phyloP scores from a whole-genome alignment of 2,113 vertebrate genomes.

The Synodontis membranacea region DNA sequence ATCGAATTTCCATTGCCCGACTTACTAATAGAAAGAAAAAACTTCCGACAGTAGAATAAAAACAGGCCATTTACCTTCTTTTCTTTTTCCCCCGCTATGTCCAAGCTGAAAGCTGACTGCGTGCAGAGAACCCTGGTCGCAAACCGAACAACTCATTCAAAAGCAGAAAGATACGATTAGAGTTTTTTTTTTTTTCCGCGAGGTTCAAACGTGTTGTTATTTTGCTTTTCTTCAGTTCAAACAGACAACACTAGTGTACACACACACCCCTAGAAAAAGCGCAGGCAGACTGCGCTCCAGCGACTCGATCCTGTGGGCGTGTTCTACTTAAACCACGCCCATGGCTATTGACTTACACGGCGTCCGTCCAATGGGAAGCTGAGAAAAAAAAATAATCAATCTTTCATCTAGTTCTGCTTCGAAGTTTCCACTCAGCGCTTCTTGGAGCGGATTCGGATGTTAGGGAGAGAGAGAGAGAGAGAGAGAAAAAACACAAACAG shows the following conservation, averaged over 20 bases:
- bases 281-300: conserved; percentile 60
- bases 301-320: conserved; percentile 51
- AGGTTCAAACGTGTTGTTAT: conserved; percentile 51
- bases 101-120: conserved; percentile 34
- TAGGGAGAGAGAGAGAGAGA: neutral
- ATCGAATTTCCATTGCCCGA: too few species aligned
- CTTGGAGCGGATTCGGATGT: neutral
- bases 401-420: conserved; percentile 46
- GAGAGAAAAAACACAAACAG: neutral
- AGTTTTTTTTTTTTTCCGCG: conserved; percentile 49
- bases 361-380: conserved; percentile 56
- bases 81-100: conserved; percentile 16
- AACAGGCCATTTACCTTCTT: conserved; percentile 51
- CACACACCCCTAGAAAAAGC: conserved; percentile 40
- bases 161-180: conserved; percentile 9
- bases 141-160: conserved; percentile 27
- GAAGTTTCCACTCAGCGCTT: conserved; percentile 36
- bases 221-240: conserved; percentile 69
- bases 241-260: conserved; percentile 41
- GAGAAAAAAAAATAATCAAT: too few species aligned
- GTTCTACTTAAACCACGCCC: conserved; percentile 57
- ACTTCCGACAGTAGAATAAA: conserved; percentile 48
- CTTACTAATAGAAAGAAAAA: neutral
- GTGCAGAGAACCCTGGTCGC: conserved; percentile 27
- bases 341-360: conserved; percentile 36